Base-by-base conservation (phyloP, 2,888 invertebrate genomes). In the Caenorhabditis drosophilae region DNA sequence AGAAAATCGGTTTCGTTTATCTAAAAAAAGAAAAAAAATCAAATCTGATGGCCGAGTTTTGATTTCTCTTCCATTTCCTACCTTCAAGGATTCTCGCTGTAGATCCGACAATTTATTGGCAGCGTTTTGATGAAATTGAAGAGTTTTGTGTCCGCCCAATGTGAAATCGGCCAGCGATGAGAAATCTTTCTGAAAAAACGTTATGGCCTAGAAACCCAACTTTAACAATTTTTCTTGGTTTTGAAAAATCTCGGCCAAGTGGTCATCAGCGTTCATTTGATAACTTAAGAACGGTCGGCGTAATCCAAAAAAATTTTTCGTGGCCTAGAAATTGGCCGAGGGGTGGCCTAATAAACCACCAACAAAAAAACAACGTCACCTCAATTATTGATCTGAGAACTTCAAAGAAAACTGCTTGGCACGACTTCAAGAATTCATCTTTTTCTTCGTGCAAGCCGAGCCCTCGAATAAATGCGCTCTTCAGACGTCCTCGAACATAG, bases 111-210 rank as follows among this genome's bases (percentile, higher is more conserved):
- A 34, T 26, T 55, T 54, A 7, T 48, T 22, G 4, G 58, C 42
- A 3, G 44, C 40, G 1, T 50, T 25, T 11, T 56, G 47, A 51
- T 66, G 66, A 36, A 56, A 66, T n/a, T 66, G 50, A 2, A 66
- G 50, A 4, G 60, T 49, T 41, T 56, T 38, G 12, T 44, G 23
- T 40, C 59, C 60, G 2, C 59, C 66, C 18, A 66, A 50, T 23
- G 53, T 56, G 41, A 45, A 44, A 27, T 50, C 40, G 9, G 35
- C 18, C 0, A 66, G 47, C 18, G 16, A 26, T 11, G 55, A 53
- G n/a, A 66, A 66, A 25, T 66, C 56, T 18, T 55, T 45, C 25
- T 55, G n/a, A n/a, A n/a, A n/a, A n/a, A n/a, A n/a, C n/a, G n/a
- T n/a, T n/a, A n/a, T n/a, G n/a, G n/a, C n/a, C n/a, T n/a, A n/a